Base-by-base conservation (phyloP, 2,797 vertebrate genomes). In the Amblyraja radiata region DNA sequence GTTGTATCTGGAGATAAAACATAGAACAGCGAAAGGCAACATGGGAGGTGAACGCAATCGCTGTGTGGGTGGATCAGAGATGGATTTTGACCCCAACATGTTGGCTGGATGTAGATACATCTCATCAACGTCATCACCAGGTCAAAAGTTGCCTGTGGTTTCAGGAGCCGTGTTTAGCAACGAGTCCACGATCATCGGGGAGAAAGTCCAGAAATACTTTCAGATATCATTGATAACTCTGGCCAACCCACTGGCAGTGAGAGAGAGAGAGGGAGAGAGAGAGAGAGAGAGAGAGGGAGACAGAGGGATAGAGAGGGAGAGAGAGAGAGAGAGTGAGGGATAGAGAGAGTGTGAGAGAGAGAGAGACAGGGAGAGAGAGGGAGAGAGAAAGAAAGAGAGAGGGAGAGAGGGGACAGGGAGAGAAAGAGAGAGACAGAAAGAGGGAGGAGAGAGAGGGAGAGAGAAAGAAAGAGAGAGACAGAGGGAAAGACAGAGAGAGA, bases 221-320 rank as follows among this genome's bases (percentile, higher is more conserved):
- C 83, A 68, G 25, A 39, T 0, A 16, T 6, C 74, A 21, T 13
- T 23, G 16, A 93, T 6, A 93, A 13, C 28, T 7, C 73, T 54
- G 54, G 93, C 96, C 95, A 95, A 95, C 95, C 61, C 95, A 95
- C 96, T 21, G 96, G 96, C 93, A 96, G 95, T 1, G 95, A 95
- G 93, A 25, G 11, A 25, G 25, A 61, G 81, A 28, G 54, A 25
- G 46, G 16, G n/a, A 84, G 10, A 61, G 81, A 83, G 58, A 6
- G 65, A 68, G 65, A 68, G 11, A 68, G 65, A 68, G 0, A 95
- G 94, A 0, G 95, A 95, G 61, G 11, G 81, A 84, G 95, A 95
- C 5, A 14, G 9, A 95, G 95, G 0, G 95, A 95, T 0, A 94
- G 94, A 0, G 94, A 93, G 88, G 93, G 63, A 0, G 93, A 81